Evolutionary conservation across 2,888 invertebrate genomes (phyloP), one percentile per base, ranked within the genome.

Genomic region (Balanococcus diminutus): DNA sequence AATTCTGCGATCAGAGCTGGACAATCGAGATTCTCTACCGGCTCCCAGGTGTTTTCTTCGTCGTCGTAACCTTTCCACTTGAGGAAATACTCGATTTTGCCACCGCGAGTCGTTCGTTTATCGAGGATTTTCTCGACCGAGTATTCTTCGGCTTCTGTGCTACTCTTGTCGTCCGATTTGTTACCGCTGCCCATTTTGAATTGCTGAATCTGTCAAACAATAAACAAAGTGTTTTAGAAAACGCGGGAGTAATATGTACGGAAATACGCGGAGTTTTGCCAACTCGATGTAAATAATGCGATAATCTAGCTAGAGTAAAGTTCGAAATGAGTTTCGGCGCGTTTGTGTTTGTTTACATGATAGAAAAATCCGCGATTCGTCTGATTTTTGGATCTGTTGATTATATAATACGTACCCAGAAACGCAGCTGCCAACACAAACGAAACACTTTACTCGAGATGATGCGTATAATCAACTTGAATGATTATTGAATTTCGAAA

Each of bases 1-100:
- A 95, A 97, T 0, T 95, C 94, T 87, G 94, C 93, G 88, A 96
- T 96, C 67, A 96, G 91, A 88, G 96, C 96, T 0, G 97, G 97
- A 89, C 97, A 98, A 89, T 97, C 97, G 0, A 98, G 91, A 89
- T 97, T 97, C 89, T 96, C 96, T 88, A 96, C 96, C 0, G 98
- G 98, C 89, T 98, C 98, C 98, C 98, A 98, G 2, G 98, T 98
- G 89, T 98, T 98, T 89, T 98, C 98, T 72, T 94, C 95, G 89
- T 95, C 94, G 81, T 93, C 93, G 89, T 96, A 96, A 0, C 95
- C 95, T 89, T 94, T 95, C 95, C 95, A 95, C 90, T 94, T 95
- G 1, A 94, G 89, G 88, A 91, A 94, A 88, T 94, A 95, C 89
- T 94, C 94, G 36, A 94, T 93, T 90, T 93, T 94, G 0, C 94